Percentiles rank a stretch among this genome's conserved stretches.
Evolutionary conservation across 2,888 invertebrate species (phyloP).

Genomic region (Agriotes lineatus): DNA sequence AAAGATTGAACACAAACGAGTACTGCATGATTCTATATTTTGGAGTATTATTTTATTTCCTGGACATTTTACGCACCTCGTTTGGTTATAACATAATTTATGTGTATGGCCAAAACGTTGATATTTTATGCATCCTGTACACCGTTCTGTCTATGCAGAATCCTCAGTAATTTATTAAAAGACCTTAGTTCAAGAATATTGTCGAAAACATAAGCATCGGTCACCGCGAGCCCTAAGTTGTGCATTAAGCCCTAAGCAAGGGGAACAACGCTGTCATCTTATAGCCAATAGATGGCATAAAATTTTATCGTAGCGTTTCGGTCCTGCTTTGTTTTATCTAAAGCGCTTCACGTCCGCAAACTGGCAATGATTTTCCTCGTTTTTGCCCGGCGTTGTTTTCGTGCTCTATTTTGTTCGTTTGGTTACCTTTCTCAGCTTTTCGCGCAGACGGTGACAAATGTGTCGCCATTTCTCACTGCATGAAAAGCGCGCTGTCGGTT

Average conservation of each 20-base stretch:
- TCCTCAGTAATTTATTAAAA: too few relatives aligned
- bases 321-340: constrained; percentile 21
- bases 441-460: constrained; percentile 51
- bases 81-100: too few relatives aligned
- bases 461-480: constrained; percentile 41
- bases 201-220: too few relatives aligned
- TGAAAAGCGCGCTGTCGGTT: constrained; percentile 50
- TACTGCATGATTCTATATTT: too few relatives aligned
- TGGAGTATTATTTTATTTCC: too few relatives aligned
- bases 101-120: too few relatives aligned
- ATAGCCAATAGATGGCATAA: constrained; percentile 12
- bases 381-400: constrained; percentile 36
- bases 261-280: constrained; percentile 13
- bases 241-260: neutral
- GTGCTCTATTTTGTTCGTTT: constrained; percentile 37
- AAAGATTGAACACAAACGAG: too few relatives aligned
- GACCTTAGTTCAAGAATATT: too few relatives aligned
- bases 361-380: constrained; percentile 22
- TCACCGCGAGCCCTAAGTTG: neutral
- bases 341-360: constrained; percentile 19
- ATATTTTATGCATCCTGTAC: too few relatives aligned
- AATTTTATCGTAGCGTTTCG: constrained; percentile 16
- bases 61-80: too few relatives aligned
- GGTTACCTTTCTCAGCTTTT: constrained; percentile 46
- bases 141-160: too few relatives aligned